Percentiles rank a stretch among this genome's conserved stretches.
Conservation (phyloP, 2,113 vertebrate species). For the Pomatostomus ruficeps region DNA sequence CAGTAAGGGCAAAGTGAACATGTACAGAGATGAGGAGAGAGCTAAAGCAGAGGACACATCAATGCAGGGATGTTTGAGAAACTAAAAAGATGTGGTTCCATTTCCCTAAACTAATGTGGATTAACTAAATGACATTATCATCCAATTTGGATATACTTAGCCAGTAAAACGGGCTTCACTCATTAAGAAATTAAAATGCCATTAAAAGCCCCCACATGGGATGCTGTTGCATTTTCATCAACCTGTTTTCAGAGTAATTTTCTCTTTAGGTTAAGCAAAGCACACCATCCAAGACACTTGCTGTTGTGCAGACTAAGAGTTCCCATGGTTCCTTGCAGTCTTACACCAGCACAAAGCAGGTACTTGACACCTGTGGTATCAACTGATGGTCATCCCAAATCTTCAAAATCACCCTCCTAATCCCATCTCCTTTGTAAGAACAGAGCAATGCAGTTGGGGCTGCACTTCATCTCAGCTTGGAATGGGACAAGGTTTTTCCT, state of each 20-base stretch:
- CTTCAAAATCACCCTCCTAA: neutral
- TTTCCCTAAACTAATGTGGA: conserved; percentile 1
- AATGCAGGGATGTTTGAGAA: neutral
- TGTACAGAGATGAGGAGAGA: neutral
- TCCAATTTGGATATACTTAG: conserved; percentile 2
- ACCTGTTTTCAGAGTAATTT: neutral
- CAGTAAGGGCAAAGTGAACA: neutral
- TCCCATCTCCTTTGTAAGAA: neutral
- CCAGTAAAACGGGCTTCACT: conserved; percentile 14
- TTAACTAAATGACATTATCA: conserved; percentile 1
- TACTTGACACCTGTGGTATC: neutral
- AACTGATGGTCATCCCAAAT: neutral
- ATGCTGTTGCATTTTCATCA: neutral
- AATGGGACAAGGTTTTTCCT: neutral
- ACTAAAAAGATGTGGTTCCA: neutral
- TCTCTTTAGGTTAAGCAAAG: neutral
- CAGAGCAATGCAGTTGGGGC: neutral
- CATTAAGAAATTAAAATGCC: neutral
- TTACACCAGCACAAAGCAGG: neutral
- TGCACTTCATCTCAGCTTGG: neutral
- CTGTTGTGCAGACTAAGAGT: neutral
- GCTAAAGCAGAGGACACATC: neutral
- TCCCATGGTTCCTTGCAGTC: neutral
- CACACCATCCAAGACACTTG: neutral
- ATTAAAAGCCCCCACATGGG: neutral